Evolutionary conservation across 2,888 invertebrate species (phyloP), one percentile per base, ranked within the genome.

Genomic region (Erannis defoliaria): DNA sequence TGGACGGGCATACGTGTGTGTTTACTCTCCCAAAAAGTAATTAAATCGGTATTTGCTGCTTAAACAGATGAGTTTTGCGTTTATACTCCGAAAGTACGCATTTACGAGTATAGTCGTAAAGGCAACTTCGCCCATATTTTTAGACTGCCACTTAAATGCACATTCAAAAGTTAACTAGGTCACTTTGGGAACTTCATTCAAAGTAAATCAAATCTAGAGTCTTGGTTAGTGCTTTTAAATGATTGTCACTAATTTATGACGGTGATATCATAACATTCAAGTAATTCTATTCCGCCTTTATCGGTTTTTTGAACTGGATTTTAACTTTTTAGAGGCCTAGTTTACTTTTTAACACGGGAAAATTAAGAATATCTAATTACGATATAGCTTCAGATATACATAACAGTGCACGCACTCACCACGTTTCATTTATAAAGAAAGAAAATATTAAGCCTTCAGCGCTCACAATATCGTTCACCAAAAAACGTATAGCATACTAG

Each of bases 71-170:
- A 56, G 40, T 46, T 56, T 48, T 18, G n/a, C 38, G 29, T 40
- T 56, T 45, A 53, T 37, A 50, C 50, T 62, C 61, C 49, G 55
- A 66, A 66, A 65, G 58, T 58, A 61, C 64, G 59, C 61, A 56
- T 65, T 67, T 63, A 67, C 61, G 67, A 67, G 63, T 40, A 57
- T 38, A 48, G 64, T 69, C 62, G 63, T 65, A 64, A 69, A 69
- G 48, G 59, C 54, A 69, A 65, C 63, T 67, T 65, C 29, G 55
- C 51, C 62, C 58, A 67, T 65, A 67, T 67, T 67, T 67, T 59
- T 45, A 58, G 50, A 45, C 31, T 45, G 54, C 57, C 42, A 54
- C 48, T 62, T 62, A 60, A 67, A 67, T 67, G 65, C 60, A 66
- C 67, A 69, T 66, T 67, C 67, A 66, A 64, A 59, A 62, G 59